phyloP scores from a whole-genome alignment of 2,888 invertebrate species.

The Standfussiana lucernea region DNA sequence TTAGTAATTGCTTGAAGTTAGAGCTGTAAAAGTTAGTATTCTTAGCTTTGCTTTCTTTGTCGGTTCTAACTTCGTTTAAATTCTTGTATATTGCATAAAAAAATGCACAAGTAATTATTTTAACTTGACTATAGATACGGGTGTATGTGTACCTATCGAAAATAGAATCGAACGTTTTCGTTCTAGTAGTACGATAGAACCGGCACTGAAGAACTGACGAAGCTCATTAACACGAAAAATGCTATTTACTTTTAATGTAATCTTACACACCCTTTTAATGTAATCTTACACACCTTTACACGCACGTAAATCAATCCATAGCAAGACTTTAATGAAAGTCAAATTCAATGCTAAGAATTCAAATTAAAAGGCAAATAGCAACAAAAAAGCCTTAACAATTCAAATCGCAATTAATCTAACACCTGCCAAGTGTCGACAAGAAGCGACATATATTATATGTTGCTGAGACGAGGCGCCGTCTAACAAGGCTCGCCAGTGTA shows the following conservation, averaged over 20 bases:
- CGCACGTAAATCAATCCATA: constrained; percentile 18
- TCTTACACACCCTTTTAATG: background rate
- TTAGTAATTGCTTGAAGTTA: too few relatives aligned
- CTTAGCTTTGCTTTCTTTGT: too few relatives aligned
- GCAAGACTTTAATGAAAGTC: background rate
- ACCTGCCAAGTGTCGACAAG: constrained; percentile 25
- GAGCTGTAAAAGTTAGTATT: too few relatives aligned
- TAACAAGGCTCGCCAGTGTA: constrained; percentile 39
- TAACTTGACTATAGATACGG: too few relatives aligned
- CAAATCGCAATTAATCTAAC: constrained; percentile 48
- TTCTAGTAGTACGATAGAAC: background rate
- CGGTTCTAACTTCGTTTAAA: too few relatives aligned
- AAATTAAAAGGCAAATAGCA: constrained; percentile 32
- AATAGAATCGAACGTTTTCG: background rate
- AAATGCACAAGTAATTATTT: too few relatives aligned
- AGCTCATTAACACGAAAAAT: background rate
- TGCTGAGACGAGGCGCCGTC: constrained; percentile 24
- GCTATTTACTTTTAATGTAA: background rate
- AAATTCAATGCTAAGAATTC: constrained; percentile 13
- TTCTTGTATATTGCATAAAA: too few relatives aligned
- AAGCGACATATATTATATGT: background rate
- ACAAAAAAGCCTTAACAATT: constrained; percentile 55
- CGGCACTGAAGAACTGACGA: background rate
- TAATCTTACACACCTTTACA: too few relatives aligned
- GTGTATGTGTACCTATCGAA: too few relatives aligned